Conservation (phyloP, 2,888 invertebrate species). For the Ophion obscuratus region DNA sequence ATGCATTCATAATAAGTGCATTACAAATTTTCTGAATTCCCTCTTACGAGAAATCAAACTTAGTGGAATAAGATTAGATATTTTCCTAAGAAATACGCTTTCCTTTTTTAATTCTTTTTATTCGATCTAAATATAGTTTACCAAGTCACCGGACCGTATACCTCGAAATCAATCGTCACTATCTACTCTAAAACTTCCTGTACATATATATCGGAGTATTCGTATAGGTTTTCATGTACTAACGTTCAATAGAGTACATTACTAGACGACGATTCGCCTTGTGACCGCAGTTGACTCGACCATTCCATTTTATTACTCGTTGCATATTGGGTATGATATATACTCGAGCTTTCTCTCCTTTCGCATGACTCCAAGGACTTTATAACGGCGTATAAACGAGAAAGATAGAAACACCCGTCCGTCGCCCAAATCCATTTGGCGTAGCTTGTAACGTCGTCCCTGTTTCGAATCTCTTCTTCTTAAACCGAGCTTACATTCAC, state of each 20-base stretch:
- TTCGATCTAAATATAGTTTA: not conserved
- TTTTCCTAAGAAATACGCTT: too few relatives aligned
- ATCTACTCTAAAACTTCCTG: not conserved
- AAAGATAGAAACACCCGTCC: conserved; percentile 18
- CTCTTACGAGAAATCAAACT: too few relatives aligned
- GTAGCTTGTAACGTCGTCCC: conserved; percentile 12
- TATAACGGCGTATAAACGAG: not conserved
- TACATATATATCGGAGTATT: not conserved
- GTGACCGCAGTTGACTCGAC: conserved; percentile 29
- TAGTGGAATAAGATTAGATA: too few relatives aligned
- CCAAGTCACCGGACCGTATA: not conserved
- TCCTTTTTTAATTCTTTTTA: too few relatives aligned
- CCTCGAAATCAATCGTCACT: not conserved
- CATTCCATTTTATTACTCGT: conserved; percentile 60
- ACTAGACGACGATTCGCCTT: not conserved
- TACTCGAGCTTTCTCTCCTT: conserved; percentile 31
- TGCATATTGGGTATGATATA: conserved; percentile 48
- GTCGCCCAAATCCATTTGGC: conserved; percentile 17
- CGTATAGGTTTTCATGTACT: not conserved
- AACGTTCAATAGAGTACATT: conserved; percentile 12
- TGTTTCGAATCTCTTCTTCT: conserved; percentile 9
- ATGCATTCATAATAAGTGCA: too few relatives aligned
- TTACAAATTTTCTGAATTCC: too few relatives aligned
- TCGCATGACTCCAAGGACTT: conserved; percentile 14
- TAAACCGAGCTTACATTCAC: conserved; percentile 19